phyloP scores from a whole-genome alignment of 2,888 invertebrate genomes.

The Poecilus cupreus region DNA sequence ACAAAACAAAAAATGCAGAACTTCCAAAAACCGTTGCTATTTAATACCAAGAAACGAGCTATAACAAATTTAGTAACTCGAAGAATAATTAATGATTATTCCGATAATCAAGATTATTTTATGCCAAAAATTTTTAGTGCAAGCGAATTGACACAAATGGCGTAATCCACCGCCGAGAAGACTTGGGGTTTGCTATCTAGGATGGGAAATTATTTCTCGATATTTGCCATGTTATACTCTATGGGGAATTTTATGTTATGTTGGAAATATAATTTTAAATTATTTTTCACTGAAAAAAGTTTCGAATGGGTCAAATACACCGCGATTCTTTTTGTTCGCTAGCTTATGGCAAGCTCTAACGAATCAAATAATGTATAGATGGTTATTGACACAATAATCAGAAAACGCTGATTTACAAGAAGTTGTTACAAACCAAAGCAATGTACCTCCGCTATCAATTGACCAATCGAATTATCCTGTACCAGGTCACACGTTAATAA shows the following conservation, averaged over 20 bases:
- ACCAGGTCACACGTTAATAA: too few relatives aligned
- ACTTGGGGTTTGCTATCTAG: too few relatives aligned
- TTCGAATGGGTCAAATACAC: background rate
- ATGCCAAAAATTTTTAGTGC: background rate
- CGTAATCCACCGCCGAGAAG: background rate
- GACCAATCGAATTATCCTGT: too few relatives aligned
- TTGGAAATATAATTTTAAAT: background rate
- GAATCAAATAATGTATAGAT: too few relatives aligned
- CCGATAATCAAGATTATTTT: too few relatives aligned
- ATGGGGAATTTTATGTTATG: background rate
- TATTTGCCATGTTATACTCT: background rate
- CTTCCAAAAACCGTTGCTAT: too few relatives aligned
- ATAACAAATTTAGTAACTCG: background rate
- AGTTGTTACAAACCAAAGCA: too few relatives aligned
- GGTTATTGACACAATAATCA: too few relatives aligned
- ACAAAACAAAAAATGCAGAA: too few relatives aligned
- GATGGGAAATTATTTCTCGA: background rate
- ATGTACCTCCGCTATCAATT: too few relatives aligned
- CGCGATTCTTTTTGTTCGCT: background rate
- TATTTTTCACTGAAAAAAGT: background rate
- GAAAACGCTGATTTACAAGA: too few relatives aligned
- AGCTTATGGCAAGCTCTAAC: background rate
- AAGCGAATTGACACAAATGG: background rate
- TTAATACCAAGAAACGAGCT: background rate
- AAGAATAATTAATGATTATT: too few relatives aligned